Percentiles rank a stretch among this genome's conserved stretches.
phyloP scores from a whole-genome alignment of 2,888 invertebrate genomes.

The Habroteleia sp. region DNA sequence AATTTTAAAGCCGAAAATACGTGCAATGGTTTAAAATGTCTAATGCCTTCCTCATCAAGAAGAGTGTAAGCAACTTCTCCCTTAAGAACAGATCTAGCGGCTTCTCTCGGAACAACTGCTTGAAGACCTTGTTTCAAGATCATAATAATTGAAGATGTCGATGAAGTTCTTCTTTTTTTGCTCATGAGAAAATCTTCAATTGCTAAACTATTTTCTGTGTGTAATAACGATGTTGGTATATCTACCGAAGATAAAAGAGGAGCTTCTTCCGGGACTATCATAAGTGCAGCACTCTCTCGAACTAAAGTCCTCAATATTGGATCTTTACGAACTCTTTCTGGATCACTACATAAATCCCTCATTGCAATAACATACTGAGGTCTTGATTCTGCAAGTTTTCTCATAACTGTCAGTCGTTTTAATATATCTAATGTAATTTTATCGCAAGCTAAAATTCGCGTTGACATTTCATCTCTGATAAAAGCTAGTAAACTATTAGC shows the following conservation, averaged over 20 bases:
- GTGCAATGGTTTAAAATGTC: slow-evolving; percentile 88
- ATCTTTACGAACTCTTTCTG: slow-evolving; percentile 86
- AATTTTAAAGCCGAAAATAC: slow-evolving; percentile 87
- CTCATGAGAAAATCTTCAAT: slow-evolving; percentile 88
- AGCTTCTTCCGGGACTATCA: slow-evolving; percentile 85
- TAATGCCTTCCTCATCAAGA: slow-evolving; percentile 88
- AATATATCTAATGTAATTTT: slow-evolving; percentile 85
- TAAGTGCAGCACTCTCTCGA: slow-evolving; percentile 87
- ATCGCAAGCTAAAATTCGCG: slow-evolving; percentile 84
- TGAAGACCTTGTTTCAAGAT: slow-evolving; percentile 89
- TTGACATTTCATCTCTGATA: slow-evolving; percentile 83
- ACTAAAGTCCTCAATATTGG: slow-evolving; percentile 87
- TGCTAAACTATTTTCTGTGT: slow-evolving; percentile 87
- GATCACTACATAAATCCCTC: slow-evolving; percentile 85
- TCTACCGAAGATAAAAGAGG: slow-evolving; percentile 85
- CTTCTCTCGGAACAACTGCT: slow-evolving; percentile 89
- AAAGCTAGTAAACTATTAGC: slow-evolving; percentile 83
- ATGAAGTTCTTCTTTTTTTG: slow-evolving; percentile 83
- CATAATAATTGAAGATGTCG: slow-evolving; percentile 83
- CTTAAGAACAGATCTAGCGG: slow-evolving; percentile 87
- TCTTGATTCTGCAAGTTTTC: slow-evolving; percentile 86
- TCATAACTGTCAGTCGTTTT: slow-evolving; percentile 87
- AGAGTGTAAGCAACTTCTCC: slow-evolving; percentile 89
- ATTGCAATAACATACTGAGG: slow-evolving; percentile 85
- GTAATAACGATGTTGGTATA: slow-evolving; percentile 86